phyloP scores from a whole-genome alignment of 2,113 vertebrate genomes.

The Hydrolagus affinis region DNA sequence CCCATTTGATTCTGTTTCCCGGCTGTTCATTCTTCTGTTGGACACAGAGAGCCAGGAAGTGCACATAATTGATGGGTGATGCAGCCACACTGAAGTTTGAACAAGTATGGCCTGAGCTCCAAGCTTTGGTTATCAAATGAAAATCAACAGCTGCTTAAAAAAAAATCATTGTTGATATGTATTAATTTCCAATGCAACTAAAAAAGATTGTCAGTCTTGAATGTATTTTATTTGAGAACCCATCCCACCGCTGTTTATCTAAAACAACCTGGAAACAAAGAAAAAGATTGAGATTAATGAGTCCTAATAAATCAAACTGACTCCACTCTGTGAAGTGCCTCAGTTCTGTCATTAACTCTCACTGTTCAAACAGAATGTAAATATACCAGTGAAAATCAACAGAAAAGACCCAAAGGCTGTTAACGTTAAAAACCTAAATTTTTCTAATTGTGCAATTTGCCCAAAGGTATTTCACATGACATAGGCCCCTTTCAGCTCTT shows the following conservation, averaged over 20 bases:
- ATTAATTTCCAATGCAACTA: not conserved
- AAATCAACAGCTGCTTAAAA: too few relatives aligned
- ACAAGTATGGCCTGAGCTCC: too few relatives aligned
- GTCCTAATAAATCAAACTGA: not conserved
- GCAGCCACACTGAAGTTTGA: too few relatives aligned
- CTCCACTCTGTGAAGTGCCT: not conserved
- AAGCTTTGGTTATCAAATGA: too few relatives aligned
- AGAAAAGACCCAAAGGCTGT: not conserved
- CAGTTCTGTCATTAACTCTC: not conserved
- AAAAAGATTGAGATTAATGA: not conserved
- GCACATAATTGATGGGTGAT: too few relatives aligned
- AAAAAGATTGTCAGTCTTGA: not conserved
- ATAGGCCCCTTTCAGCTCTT: not conserved
- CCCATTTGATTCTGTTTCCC: too few relatives aligned
- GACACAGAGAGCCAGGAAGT: too few relatives aligned
- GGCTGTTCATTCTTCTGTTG: too few relatives aligned
- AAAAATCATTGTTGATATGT: too few relatives aligned
- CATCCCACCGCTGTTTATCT: not conserved
- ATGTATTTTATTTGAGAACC: not conserved
- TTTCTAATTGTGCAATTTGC: not conserved
- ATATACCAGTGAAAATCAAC: not conserved
- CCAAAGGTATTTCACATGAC: not conserved
- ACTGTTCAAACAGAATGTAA: not conserved
- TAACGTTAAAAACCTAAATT: not conserved
- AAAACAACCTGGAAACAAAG: not conserved